phyloP scores from a whole-genome alignment of 2,113 vertebrate species.

The Paralichthys olivaceus region DNA sequence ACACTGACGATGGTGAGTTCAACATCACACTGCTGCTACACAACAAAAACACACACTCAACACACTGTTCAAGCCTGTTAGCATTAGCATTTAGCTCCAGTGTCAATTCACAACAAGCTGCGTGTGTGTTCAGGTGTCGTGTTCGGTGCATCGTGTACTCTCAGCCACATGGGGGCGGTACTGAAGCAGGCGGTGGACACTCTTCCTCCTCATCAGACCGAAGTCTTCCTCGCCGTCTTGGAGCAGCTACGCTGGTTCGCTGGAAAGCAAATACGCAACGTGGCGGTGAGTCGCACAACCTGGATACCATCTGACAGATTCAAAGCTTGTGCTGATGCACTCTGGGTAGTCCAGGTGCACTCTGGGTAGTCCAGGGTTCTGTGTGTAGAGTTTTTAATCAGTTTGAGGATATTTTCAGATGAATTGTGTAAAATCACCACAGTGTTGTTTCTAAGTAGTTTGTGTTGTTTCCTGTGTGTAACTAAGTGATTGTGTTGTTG shows the following conservation, averaged over 20 bases:
- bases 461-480: neutral
- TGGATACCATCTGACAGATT: neutral
- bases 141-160: slow-evolving; percentile 89
- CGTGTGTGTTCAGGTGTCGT: slow-evolving; percentile 80
- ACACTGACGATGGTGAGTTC: slow-evolving; percentile 85
- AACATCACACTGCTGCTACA: no score
- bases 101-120: no score
- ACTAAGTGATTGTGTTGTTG: neutral
- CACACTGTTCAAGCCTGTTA: neutral
- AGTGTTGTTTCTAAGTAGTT: neutral
- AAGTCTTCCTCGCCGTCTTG: slow-evolving; percentile 88
- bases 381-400: no score
- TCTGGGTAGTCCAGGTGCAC: no score
- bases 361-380: no score
- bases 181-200: slow-evolving; percentile 77
- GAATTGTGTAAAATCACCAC: neutral
- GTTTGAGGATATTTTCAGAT: no score
- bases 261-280: slow-evolving; percentile 93
- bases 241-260: slow-evolving; percentile 96
- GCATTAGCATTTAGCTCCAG: no score
- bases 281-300: slow-evolving; percentile 86
- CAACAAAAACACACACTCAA: neutral
- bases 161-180: slow-evolving; percentile 84
- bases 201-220: slow-evolving; percentile 83
- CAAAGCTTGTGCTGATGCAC: no score